phyloP scores from a whole-genome alignment of 2,888 invertebrate genomes.

The Epinotia bilunana region DNA sequence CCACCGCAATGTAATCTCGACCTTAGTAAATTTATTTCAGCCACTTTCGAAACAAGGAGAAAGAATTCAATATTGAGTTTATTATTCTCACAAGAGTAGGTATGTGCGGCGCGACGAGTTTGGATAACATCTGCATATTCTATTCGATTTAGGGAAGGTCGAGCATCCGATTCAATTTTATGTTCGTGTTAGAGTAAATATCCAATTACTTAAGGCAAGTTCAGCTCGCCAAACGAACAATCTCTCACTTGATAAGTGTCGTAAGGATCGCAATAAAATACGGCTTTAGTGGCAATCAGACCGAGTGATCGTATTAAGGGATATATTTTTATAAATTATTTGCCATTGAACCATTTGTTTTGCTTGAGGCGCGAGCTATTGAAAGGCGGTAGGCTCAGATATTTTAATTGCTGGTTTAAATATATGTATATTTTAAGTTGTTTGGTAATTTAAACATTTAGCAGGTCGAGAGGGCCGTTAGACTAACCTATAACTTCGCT shows the following conservation, averaged over 20 bases:
- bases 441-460: constrained; percentile 8
- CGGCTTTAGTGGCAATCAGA: constrained; percentile 46
- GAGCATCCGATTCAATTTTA: constrained; percentile 61
- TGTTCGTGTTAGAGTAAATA: constrained; percentile 66
- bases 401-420: constrained; percentile 37
- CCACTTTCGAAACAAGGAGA: constrained; percentile 39
- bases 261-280: constrained; percentile 59
- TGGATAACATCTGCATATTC: constrained; percentile 46
- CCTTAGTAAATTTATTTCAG: constrained; percentile 44
- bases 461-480: constrained; percentile 8
- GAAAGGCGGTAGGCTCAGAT: neutral
- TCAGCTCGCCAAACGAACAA: constrained; percentile 51
- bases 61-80: constrained; percentile 44
- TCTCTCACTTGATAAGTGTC: constrained; percentile 56
- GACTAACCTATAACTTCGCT: constrained; percentile 36
- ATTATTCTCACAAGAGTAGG: constrained; percentile 45
- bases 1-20: constrained; percentile 40
- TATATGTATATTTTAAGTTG: constrained; percentile 16
- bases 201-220: constrained; percentile 74
- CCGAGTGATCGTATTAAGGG: constrained; percentile 44
- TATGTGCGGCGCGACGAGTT: constrained; percentile 34
- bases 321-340: constrained; percentile 41
- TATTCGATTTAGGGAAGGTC: constrained; percentile 61
- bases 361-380: constrained; percentile 9
- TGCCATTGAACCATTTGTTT: constrained; percentile 22